Base-by-base conservation (phyloP, 2,888 invertebrate genomes). In the Acanthosepion lycidas region DNA sequence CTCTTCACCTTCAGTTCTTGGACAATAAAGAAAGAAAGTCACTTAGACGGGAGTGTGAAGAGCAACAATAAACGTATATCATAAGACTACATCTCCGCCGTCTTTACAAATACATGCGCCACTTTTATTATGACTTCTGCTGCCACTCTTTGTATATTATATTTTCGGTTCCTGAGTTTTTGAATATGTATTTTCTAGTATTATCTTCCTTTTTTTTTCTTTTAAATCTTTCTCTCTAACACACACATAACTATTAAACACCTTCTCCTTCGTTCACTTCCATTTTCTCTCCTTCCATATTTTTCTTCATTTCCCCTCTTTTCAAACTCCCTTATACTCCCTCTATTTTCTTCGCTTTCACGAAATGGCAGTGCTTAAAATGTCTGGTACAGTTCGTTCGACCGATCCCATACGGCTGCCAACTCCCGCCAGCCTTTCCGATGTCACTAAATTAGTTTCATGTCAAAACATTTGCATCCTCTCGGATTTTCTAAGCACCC, bases 401-500 rank as follows among this genome's bases (percentile, higher is more conserved):
- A 33, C n/a, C 33, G 78, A 18, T 78, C 78, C 78, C n/a, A 78
- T 12, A 33, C 33, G 78, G n/a, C 78, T n/a, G 8, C 33, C 18
- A n/a, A n/a, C 78, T n/a, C 78, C 78, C 78, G 23, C 78, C 15
- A n/a, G 5, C 78, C 78, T 18, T 78, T 78, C 78, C 4, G 33
- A 78, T 18, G n/a, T 12, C 78, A 78, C 78, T 78, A 78, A 78
- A 78, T 78, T 78, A 78, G 78, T 78, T 78, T 78, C 78, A 78
- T 78, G 78, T 78, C 78, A n/a, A 78, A 78, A 78, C 78, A 78
- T 78, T 78, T 78, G 78, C 78, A 78, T 78, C 78, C 78, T 78
- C n/a, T 78, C 78, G n/a, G 78, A 23, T 23, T 59, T 59, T 59
- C 78, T 9, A n/a, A n/a, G n/a, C 78, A n/a, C n/a, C 78, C 78